These are phyloP conservation scores for Himalopsyche kuldschensis DNA, from an alignment of 2,888 invertebrate genomes.

Conservation along the genomic window DNA sequence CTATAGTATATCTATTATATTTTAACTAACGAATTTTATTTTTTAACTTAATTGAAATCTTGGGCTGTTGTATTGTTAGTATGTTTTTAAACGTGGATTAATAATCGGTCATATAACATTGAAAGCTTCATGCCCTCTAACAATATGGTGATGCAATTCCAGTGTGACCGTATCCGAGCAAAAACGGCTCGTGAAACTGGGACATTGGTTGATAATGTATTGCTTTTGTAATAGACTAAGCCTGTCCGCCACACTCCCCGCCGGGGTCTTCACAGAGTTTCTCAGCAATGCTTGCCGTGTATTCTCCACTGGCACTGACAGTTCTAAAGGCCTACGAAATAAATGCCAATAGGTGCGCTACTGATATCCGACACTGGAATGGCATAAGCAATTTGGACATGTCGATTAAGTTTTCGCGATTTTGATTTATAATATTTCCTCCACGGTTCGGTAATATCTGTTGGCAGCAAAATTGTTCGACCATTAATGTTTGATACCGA, in stretches of 20 bases:
- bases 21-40: no score
- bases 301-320: conserved; percentile 3
- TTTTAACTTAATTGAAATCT: no score
- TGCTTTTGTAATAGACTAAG: conserved; percentile 23
- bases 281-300: conserved; percentile 11
- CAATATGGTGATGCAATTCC: neutral
- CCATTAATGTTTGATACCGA: no score
- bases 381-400: neutral
- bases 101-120: no score
- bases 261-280: neutral
- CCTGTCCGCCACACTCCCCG: conserved; percentile 12
- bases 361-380: neutral
- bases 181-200: conserved; percentile 3
- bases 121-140: no score
- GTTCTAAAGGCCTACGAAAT: conserved; percentile 26
- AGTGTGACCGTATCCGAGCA: neutral
- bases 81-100: no score
- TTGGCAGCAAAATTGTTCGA: no score
- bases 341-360: conserved; percentile 18
- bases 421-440: neutral
- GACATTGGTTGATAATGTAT: conserved; percentile 17
- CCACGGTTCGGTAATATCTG: no score
- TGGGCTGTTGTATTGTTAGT: no score
- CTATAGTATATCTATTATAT: no score
- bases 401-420: neutral